phyloP scores from a whole-genome alignment of 2,888 invertebrate species.

The Frankliniella intonsa region DNA sequence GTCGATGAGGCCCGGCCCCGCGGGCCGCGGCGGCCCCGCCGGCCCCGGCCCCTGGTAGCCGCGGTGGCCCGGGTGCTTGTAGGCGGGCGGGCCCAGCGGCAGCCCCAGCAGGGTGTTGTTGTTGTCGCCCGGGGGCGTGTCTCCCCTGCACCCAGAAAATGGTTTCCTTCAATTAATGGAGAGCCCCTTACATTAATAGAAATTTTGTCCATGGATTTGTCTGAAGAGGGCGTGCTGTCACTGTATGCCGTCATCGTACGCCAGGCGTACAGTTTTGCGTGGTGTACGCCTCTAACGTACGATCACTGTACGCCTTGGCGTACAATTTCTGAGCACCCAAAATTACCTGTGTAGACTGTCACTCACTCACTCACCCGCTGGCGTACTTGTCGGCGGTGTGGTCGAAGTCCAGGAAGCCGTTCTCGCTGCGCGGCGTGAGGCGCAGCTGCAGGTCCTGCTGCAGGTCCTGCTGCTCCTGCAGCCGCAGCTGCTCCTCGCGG shows the following conservation, averaged over 20 bases:
- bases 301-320: too few relatives aligned
- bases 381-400: conserved; percentile 15
- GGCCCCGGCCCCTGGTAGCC: neutral
- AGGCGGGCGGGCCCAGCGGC: neutral
- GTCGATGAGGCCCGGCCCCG: conserved; percentile 4
- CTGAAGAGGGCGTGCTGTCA: too few relatives aligned
- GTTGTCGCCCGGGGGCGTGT: conserved; percentile 1
- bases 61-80: conserved; percentile 6
- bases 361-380: conserved; percentile 14
- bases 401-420: conserved; percentile 14
- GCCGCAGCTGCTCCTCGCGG: neutral
- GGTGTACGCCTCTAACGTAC: too few relatives aligned
- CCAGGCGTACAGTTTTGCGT: too few relatives aligned
- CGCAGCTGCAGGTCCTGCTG: conserved; percentile 12
- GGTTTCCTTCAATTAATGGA: too few relatives aligned
- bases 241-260: neutral
- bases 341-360: too few relatives aligned
- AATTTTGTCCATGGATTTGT: too few relatives aligned
- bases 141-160: too few relatives aligned
- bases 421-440: conserved; percentile 4
- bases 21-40: neutral
- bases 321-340: too few relatives aligned
- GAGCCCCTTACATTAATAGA: neutral
- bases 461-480: neutral
- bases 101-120: conserved; percentile 16